Base-by-base conservation (phyloP, 2,888 invertebrate genomes). In the Drosophila anomelani region DNA sequence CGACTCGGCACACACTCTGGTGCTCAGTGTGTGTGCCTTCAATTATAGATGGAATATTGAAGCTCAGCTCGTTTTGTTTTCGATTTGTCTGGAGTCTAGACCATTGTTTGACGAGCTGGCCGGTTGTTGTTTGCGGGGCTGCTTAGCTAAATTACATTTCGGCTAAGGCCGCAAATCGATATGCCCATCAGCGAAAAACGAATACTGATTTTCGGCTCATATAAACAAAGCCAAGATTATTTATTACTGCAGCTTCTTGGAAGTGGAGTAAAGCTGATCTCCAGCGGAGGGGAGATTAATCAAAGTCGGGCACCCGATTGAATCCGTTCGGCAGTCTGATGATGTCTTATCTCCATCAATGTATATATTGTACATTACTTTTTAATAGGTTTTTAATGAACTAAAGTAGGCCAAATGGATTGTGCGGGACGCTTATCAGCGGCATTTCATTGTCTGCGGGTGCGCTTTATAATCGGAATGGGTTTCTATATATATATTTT, bases 301-400 rank as follows among this genome's bases (percentile, higher is more conserved):
- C 87, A 82, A 71, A 75, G 71, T 77, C 71, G 64, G 74, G 60
- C 82, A 85, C 9, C 54, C 72, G 66, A 71, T 71, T 67, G 57
- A 61, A 63, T 71, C 49, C 49, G 57, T 56, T 47, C 41, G 72
- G 56, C 15, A 49, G 53, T 13, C 69, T 54, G 47, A n/a, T 54
- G 47, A n/a, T 17, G 70, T 43, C 78, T 78, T 84, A 82, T 81
- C 81, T 59, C 43, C 62, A 51, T 34, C 61, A 49, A 61, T 47
- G 47, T 47, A 47, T 47, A 47, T 29, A 47, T 58, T 63, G 68
- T 69, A 68, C 72, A 72, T 80, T 75, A 73, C 38, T 26, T 78
- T 81, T 81, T 80, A 85, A 85, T 88, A 88, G 85, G 85, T 88
- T 86, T 88, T 86, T 88, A 88, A 86, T 86, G 85, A 85, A 88